These are phyloP conservation scores for Micropoecilia bifurca DNA, from an alignment of 2,797 vertebrate genomes.

Conservation along the genomic window DNA sequence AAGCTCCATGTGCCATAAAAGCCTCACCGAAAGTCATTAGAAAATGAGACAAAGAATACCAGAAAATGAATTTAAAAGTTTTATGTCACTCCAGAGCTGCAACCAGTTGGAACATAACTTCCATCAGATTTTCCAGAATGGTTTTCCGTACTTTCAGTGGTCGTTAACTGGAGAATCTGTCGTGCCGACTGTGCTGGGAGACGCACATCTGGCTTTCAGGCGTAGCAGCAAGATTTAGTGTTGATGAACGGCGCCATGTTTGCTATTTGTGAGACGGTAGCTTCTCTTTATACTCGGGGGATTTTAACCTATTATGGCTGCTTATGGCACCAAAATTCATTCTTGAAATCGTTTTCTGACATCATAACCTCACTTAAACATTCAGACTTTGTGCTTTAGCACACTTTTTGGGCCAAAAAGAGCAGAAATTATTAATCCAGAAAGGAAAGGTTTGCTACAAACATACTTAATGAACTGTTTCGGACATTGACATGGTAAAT, in stretches of 20 bases:
- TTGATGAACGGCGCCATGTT: not conserved
- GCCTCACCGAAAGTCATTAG: not conserved
- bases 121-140: constrained; percentile 7
- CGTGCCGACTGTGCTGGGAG: too few relatives aligned
- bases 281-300: not conserved
- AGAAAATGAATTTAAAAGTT: constrained; percentile 3
- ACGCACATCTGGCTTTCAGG: not conserved
- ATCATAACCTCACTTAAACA: not conserved
- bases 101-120: not conserved
- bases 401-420: not conserved
- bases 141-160: not conserved
- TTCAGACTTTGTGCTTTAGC: not conserved
- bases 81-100: not conserved
- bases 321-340: not conserved
- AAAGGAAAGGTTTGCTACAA: not conserved
- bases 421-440: not conserved
- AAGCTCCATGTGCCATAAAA: not conserved
- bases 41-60: not conserved
- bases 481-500: not conserved
- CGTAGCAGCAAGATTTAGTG: not conserved
- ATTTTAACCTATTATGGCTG: not conserved
- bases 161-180: not conserved
- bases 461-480: not conserved
- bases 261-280: not conserved
- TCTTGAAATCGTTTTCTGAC: not conserved